Conservation (phyloP, 2,888 invertebrate species). For the Teleogryllus oceanicus region DNA sequence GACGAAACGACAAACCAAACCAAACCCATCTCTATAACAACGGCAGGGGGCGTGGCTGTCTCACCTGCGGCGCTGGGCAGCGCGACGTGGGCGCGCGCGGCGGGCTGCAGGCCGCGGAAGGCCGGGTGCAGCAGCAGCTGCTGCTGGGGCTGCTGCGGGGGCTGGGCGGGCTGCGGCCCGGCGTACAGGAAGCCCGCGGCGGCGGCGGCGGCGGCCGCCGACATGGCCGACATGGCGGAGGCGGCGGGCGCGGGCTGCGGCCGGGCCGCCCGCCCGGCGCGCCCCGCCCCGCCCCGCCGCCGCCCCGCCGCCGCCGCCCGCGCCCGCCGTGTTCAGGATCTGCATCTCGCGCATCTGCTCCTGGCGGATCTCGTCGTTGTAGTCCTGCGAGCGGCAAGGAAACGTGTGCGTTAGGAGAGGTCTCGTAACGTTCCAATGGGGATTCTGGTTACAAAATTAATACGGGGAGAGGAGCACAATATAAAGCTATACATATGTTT, state of each 20-base stretch:
- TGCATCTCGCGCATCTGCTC: conserved; percentile 92
- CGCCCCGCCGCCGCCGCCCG: conserved; percentile 23
- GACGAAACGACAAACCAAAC: no score
- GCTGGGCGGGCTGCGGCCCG: neutral
- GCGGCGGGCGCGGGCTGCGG: conserved; percentile 20
- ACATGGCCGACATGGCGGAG: conserved; percentile 22
- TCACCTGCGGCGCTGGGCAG: conserved; percentile 37
- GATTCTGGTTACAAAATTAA: no score
- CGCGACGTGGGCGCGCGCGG: conserved; percentile 25
- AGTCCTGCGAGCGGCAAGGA: conserved; percentile 60
- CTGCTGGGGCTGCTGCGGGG: conserved; percentile 21
- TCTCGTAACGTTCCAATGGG: no score
- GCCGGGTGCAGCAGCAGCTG: conserved; percentile 36
- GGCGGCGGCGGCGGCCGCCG: conserved; percentile 12
- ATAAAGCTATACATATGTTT: no score
- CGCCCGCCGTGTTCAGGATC: conserved; percentile 57
- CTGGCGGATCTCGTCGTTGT: conserved; percentile 86
- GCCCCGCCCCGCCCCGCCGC: neutral
- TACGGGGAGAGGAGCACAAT: no score
- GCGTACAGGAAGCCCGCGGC: conserved; percentile 21
- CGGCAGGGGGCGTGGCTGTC: neutral
- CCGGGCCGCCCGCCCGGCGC: conserved; percentile 20
- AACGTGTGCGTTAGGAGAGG: neutral
- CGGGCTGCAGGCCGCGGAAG: conserved; percentile 35
- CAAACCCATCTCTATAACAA: no score